Base-by-base conservation (phyloP, 2,113 vertebrate species). In the Gobio gobio region DNA sequence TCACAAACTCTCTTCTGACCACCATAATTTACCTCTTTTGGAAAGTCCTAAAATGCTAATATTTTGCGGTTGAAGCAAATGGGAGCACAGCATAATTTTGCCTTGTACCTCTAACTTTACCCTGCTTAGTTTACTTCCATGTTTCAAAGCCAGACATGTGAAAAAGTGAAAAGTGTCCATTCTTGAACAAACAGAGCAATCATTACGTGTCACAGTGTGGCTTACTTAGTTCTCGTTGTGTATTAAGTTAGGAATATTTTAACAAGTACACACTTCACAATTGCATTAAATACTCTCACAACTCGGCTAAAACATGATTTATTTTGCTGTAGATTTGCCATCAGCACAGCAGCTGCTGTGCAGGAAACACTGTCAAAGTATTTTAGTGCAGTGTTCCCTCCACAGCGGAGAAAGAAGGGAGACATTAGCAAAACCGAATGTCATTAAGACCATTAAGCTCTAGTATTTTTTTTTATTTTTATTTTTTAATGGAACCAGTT, bases 401-500 rank as follows among this genome's bases (percentile, higher is more conserved):
- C 14, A 51, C 24, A 56, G 26, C 0, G 2, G 43, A 75, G 45
- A 58, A 36, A 59, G 4, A 36, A 78, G 36, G 20, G 54, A 59
- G 51, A n/a, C 54, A 36, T 54, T 76, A 36, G 5, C 49, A 16
- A 33, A 59, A 78, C 10, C 5, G 1, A 43, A 59, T 78, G 8
- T 73, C 9, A 49, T 26, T 56, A 54, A 59, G 70, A 59, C 56
- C 10, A 72, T 29, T 54, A 45, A 51, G 16, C 33, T 10, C 10
- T 22, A 29, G 16, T 40, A 29, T 75, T 18, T 29, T 9, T 16
- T 73, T 63, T 7, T 8, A 16, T 3, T 82, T 40, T 40, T 40
- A 40, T 61, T 24, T 58, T 83, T 24, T 54, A n/a, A 40, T n/a
- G 26, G 43, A 70, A 70, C 12, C 54, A 83, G 63, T 24, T 70